Evolutionary conservation across 2,888 invertebrate species (phyloP).

Genomic region (Tinea semifulvella): DNA sequence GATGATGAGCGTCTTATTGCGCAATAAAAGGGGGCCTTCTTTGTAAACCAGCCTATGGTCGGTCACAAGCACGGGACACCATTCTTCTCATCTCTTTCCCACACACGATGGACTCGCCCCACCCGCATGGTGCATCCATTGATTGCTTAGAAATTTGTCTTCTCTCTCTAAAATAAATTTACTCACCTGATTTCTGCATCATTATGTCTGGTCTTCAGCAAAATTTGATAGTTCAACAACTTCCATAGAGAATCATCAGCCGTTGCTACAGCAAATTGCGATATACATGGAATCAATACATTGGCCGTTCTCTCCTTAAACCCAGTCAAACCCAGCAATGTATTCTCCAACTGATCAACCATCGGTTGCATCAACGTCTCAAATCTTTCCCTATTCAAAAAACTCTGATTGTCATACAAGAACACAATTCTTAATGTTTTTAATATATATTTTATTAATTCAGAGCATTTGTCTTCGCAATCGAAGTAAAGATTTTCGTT

Average conservation of each 20-base stretch:
- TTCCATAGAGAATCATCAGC: conserved; percentile 91
- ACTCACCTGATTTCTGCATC: conserved; percentile 72
- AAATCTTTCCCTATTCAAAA: conserved; percentile 86
- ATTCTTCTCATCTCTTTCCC: too few relatives aligned
- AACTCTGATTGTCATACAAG: conserved; percentile 82
- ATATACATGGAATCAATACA: conserved; percentile 79
- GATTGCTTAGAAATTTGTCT: too few relatives aligned
- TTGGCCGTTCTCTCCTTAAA: conserved; percentile 68
- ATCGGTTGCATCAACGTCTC: conserved; percentile 85
- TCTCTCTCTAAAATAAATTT: too few relatives aligned
- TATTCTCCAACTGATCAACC: conserved; percentile 88
- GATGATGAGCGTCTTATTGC: too few relatives aligned
- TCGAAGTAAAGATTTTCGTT: conserved; percentile 59
- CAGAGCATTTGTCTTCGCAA: conserved; percentile 64
- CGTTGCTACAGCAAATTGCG: conserved; percentile 82
- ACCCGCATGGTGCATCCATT: too few relatives aligned
- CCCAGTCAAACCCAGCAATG: conserved; percentile 67
- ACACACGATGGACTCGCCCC: too few relatives aligned
- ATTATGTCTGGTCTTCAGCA: conserved; percentile 85
- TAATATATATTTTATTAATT: conserved; percentile 75
- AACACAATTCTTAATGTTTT: conserved; percentile 82
- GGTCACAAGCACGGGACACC: too few relatives aligned
- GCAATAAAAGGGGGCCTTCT: too few relatives aligned
- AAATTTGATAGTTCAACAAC: conserved; percentile 86
- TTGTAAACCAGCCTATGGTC: too few relatives aligned